These are phyloP conservation scores for Chauna torquata DNA, from an alignment of 2,113 vertebrate species.

Conservation along the genomic window DNA sequence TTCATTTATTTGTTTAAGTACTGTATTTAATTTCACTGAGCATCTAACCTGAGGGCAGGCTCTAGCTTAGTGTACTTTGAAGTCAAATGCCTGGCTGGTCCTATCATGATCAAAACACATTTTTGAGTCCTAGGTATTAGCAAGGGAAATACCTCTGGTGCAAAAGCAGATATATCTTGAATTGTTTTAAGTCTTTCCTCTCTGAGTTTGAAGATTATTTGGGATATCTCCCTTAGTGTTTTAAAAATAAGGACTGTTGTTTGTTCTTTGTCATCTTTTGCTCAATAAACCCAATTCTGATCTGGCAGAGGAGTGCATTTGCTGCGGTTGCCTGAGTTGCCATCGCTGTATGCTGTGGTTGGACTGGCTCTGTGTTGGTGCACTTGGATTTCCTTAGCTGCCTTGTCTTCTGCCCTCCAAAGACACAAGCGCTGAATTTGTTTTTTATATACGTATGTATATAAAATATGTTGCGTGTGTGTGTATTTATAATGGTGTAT, in stretches of 20 bases:
- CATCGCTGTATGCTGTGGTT: background rate
- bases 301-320: background rate
- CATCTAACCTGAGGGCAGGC: constrained; percentile 49
- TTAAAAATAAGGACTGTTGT: background rate
- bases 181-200: background rate
- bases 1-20: background rate
- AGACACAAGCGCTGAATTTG: background rate
- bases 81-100: constrained; percentile 51
- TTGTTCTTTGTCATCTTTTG: background rate
- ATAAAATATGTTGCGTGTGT: too few relatives aligned
- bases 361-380: background rate
- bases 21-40: constrained; percentile 62
- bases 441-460: background rate
- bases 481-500: background rate
- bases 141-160: background rate
- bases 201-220: background rate
- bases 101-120: background rate
- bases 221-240: background rate
- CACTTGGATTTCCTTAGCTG: background rate
- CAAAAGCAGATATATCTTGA: background rate
- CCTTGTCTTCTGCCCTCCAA: background rate
- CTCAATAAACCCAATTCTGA: background rate
- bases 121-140: background rate
- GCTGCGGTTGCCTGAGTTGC: background rate
- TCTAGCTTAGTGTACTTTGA: constrained; percentile 42